Evolutionary conservation across 2,113 vertebrate genomes (phyloP).

Genomic region (Nycticryphes semicollaris): DNA sequence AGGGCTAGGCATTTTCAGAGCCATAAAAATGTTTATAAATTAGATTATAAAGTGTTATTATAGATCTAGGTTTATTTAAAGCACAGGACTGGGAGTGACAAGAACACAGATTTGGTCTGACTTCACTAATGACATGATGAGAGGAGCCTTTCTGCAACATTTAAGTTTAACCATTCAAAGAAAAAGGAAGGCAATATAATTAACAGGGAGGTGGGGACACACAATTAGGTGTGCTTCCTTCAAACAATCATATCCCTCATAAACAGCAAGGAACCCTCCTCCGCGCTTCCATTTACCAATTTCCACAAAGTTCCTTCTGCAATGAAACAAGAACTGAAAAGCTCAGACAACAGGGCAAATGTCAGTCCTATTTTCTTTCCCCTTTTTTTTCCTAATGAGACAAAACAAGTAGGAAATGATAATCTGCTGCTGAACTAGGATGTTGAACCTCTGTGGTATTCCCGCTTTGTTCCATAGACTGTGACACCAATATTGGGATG

Average conservation of each 20-base stretch:
- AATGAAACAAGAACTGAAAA: not conserved
- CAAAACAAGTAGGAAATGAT: not conserved
- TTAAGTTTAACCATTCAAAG: not conserved
- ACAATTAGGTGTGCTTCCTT: not conserved
- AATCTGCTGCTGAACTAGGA: not conserved
- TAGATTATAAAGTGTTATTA: not conserved
- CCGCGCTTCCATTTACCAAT: not conserved
- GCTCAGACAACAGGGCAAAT: not conserved
- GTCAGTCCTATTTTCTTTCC: not conserved
- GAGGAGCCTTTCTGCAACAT: not conserved
- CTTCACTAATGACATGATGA: not conserved
- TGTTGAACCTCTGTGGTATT: not conserved
- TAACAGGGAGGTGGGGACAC: not conserved
- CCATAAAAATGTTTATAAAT: constrained; percentile 2
- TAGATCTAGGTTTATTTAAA: not conserved
- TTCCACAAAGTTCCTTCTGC: not conserved
- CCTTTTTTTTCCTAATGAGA: not conserved
- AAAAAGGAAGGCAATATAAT: not conserved
- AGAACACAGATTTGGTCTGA: not conserved
- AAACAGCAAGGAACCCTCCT: not conserved
- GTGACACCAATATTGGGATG: not conserved
- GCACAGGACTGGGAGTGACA: not conserved
- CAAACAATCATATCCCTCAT: not conserved
- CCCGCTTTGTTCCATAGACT: not conserved
- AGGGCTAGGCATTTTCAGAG: not conserved